These are phyloP conservation scores for Spilogale gracilis DNA, from an alignment of 2,113 vertebrate species.

Conservation along the genomic window DNA sequence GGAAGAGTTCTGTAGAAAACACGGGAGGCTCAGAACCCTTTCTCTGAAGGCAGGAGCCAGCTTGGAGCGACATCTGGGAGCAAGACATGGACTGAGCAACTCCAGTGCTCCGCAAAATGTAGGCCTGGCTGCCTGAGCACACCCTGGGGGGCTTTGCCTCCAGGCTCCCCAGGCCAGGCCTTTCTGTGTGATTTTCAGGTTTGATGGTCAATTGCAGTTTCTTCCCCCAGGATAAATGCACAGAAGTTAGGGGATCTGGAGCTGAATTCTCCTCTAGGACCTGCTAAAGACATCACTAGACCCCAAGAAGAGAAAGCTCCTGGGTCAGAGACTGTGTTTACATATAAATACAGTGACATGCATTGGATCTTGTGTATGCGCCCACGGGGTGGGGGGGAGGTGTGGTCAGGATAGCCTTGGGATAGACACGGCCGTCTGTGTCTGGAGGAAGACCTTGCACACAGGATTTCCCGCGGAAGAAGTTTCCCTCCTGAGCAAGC, in stretches of 20 bases:
- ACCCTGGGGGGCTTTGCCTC: too few relatives aligned
- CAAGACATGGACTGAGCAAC: not conserved
- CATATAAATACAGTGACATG: not conserved
- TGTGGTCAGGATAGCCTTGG: accelerated
- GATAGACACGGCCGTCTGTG: not conserved
- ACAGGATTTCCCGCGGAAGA: not conserved
- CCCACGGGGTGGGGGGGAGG: too few relatives aligned
- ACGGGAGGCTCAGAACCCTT: constrained; percentile 29
- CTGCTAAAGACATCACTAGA: not conserved
- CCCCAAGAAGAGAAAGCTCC: not conserved
- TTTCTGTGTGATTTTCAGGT: not conserved
- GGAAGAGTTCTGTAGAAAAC: constrained; percentile 54
- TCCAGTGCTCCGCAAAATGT: not conserved
- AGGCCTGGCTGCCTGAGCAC: not conserved
- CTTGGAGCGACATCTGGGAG: not conserved
- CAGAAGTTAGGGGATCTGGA: not conserved
- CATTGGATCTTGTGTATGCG: accelerated
- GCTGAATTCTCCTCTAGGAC: not conserved
- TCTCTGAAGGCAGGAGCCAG: not conserved
- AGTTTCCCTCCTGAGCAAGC: not conserved
- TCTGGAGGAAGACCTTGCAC: not conserved
- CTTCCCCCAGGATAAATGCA: not conserved
- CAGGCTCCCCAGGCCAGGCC: not conserved
- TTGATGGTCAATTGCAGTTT: not conserved
- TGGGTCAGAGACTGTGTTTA: not conserved